A percentile compares a stretch with the other conserved stretches of the same genome.
Conservation (phyloP, 2,888 invertebrate species). For the Apodemia duryi region DNA sequence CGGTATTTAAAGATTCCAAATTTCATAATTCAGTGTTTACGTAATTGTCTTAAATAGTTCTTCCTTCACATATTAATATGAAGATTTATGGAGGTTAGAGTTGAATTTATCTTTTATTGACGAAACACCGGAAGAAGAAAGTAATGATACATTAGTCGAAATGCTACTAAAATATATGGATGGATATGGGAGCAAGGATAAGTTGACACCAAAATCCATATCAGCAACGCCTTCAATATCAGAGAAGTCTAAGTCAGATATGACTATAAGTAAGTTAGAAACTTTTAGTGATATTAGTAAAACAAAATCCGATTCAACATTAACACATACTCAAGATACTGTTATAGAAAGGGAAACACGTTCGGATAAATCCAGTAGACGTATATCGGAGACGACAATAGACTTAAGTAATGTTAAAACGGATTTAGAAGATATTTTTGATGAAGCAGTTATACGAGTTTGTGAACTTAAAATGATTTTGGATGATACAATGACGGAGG, state of each 20-base stretch:
- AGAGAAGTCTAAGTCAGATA: slow-evolving; percentile 69
- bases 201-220: slow-evolving; percentile 45
- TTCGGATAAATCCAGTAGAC: slow-evolving; percentile 46
- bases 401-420: slow-evolving; percentile 64
- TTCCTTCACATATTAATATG: too few relatives aligned
- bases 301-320: slow-evolving; percentile 69
- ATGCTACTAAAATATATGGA: slow-evolving; percentile 73
- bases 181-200: slow-evolving; percentile 53
- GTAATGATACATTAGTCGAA: slow-evolving; percentile 62
- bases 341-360: slow-evolving; percentile 59
- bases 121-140: slow-evolving; percentile 66
- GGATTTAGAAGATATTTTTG: slow-evolving; percentile 62
- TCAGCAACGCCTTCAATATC: slow-evolving; percentile 61
- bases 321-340: slow-evolving; percentile 69
- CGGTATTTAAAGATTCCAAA: too few relatives aligned
- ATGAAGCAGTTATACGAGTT: slow-evolving; percentile 52
- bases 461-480: slow-evolving; percentile 43
- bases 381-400: slow-evolving; percentile 65
- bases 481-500: slow-evolving; percentile 62
- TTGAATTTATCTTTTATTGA: slow-evolving; percentile 64
- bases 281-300: slow-evolving; percentile 69
- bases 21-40: too few relatives aligned
- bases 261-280: slow-evolving; percentile 66
- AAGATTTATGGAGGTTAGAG: too few relatives aligned
- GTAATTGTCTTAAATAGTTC: too few relatives aligned